Conservation (phyloP, 2,888 invertebrate species). For the Cheilosia variabilis region DNA sequence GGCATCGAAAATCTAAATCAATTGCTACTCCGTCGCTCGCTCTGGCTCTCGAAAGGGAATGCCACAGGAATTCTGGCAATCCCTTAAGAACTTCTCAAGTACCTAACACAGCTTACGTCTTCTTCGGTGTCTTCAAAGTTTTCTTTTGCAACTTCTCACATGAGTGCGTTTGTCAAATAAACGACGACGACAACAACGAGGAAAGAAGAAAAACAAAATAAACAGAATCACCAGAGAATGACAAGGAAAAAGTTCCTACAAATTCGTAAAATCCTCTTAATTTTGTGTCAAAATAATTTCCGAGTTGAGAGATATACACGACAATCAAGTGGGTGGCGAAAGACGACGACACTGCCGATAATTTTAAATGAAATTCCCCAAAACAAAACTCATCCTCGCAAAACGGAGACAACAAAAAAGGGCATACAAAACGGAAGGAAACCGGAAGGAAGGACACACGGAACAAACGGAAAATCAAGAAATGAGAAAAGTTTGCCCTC, state of each 20-base stretch:
- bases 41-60: not conserved
- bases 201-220: not conserved
- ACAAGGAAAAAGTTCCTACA: slow-evolving; percentile 37
- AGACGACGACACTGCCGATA: slow-evolving; percentile 41
- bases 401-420: slow-evolving; percentile 32
- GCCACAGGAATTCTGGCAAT: slow-evolving; percentile 24
- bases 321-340: slow-evolving; percentile 43
- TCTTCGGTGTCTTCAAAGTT: slow-evolving; percentile 19
- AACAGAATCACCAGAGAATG: slow-evolving; percentile 7
- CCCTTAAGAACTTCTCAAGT: not conserved
- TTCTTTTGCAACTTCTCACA: slow-evolving; percentile 40
- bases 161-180: slow-evolving; percentile 40
- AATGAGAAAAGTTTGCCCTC: slow-evolving; percentile 75
- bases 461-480: slow-evolving; percentile 76
- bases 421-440: slow-evolving; percentile 72
- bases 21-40: not conserved
- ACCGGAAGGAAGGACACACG: slow-evolving; percentile 75
- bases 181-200: not conserved
- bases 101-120: slow-evolving; percentile 3
- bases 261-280: slow-evolving; percentile 46
- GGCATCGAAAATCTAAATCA: slow-evolving; percentile 1
- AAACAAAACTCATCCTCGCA: slow-evolving; percentile 66
- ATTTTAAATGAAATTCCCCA: slow-evolving; percentile 70
- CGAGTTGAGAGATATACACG: slow-evolving; percentile 21
- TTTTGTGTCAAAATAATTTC: slow-evolving; percentile 70